Base-by-base conservation (phyloP, 2,113 vertebrate species). In the Mobula birostris region DNA sequence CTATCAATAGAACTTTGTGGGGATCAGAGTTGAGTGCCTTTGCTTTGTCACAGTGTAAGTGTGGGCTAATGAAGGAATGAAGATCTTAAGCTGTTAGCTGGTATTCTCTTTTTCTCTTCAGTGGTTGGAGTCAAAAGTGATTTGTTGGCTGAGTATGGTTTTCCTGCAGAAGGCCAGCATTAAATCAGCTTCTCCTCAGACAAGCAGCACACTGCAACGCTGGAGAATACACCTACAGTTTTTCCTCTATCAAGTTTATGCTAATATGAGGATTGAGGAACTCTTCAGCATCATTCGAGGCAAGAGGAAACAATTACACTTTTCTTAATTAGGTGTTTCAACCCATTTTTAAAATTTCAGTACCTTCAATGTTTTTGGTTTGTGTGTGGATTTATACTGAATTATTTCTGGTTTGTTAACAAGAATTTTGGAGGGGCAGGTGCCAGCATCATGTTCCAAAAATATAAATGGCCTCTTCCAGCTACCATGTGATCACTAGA, bases 251-350 rank as follows among this genome's bases (percentile, higher is more conserved):
- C 97, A 98, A 94, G 98, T 98, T 95, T 99, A 99, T 0, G 98
- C 99, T 94, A 97, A 97, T 96, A 98, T 99, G 97, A 97, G 99
- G 96, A 99, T 99, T 0, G 98, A 99, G 32, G 99, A 99, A 95
- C 98, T 99, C 66, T 99, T 99, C 97, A 98, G 98, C 95, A 98
- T 99, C 94, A 98, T 99, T 95, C 97, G 99, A 96, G 99, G 99
- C 99, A 58, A 77, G 95, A 11, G 76, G 3, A 9, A 36, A 40
- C 48, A 77, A 4, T 94, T 79, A 8, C n/a, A 11, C n/a, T 36
- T 70, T 94, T n/a, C 6, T 19, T 36, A 72, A n/a, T 32, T 40
- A 36, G 27, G 29, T 12, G 63, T 17, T 17, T 63, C 61, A 12
- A 12, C 12, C 61, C 83, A 88, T 5, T 14, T n/a, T 15, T 15